These are phyloP conservation scores for Villa cingulata DNA, from an alignment of 2,888 invertebrate species.

Conservation along the genomic window DNA sequence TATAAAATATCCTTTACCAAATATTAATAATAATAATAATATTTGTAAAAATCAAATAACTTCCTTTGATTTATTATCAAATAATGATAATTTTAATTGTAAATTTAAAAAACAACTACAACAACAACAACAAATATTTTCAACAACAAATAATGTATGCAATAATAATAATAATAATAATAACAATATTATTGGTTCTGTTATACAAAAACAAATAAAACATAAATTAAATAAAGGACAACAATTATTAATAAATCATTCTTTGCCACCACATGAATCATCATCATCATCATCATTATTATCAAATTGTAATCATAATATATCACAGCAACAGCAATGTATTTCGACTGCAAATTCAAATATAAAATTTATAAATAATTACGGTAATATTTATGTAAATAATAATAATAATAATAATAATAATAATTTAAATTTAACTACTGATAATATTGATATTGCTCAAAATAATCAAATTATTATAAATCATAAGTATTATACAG, in stretches of 20 bases:
- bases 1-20: neutral
- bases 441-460: constrained; percentile 7
- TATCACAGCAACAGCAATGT: too few relatives aligned
- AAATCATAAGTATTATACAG: constrained; percentile 6
- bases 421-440: constrained; percentile 18
- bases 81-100: constrained; percentile 6
- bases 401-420: constrained; percentile 31
- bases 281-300: neutral
- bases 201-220: too few relatives aligned
- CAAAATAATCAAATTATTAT: constrained; percentile 6
- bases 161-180: too few relatives aligned
- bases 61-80: neutral
- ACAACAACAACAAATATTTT: constrained; percentile 16
- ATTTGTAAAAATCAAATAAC: too few relatives aligned
- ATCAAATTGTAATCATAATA: constrained; percentile 16
- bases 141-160: too few relatives aligned
- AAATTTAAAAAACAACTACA: constrained; percentile 21
- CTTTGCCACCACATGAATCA: too few relatives aligned
- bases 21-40: neutral
- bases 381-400: constrained; percentile 26
- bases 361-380: constrained; percentile 39
- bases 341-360: constrained; percentile 21
- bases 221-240: neutral
- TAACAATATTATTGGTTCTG: too few relatives aligned
- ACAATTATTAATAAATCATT: neutral